Conservation (phyloP, 2,113 vertebrate genomes). For the Nannobrachium achirus region DNA sequence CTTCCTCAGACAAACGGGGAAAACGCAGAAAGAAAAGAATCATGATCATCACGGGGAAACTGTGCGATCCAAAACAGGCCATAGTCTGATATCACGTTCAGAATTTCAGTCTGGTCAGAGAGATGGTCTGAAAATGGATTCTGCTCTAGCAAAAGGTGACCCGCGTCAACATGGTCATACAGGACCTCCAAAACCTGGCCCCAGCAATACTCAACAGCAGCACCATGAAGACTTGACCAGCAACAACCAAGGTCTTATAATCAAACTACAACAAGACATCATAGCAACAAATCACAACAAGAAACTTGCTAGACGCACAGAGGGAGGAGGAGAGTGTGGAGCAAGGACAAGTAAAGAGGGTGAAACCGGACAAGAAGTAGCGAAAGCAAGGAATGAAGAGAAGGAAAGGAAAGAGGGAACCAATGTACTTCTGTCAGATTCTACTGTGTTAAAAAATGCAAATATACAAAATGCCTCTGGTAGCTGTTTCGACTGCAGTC, state of each 20-base stretch:
- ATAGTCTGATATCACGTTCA: background rate
- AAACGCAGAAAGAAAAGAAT: slow-evolving; percentile 18
- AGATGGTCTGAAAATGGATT: background rate
- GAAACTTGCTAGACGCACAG: background rate
- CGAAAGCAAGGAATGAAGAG: background rate
- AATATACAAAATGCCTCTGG: slow-evolving; percentile 20
- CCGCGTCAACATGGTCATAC: background rate
- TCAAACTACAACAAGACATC: background rate
- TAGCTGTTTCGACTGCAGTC: slow-evolving; percentile 82
- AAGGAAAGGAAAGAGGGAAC: background rate
- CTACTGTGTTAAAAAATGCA: slow-evolving; percentile 20
- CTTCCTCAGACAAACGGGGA: slow-evolving; percentile 35
- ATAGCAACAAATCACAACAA: background rate
- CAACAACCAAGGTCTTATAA: background rate
- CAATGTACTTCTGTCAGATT: slow-evolving; percentile 21
- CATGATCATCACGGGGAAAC: background rate
- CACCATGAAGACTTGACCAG: background rate
- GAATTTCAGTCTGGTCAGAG: background rate
- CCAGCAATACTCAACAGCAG: slow-evolving; percentile 6
- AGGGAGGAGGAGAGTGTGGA: background rate
- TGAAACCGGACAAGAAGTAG: background rate
- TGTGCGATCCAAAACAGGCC: background rate
- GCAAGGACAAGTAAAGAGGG: background rate
- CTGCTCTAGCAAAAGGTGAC: background rate
- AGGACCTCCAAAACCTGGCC: background rate